Evolutionary conservation across 2,888 invertebrate species (phyloP), one percentile per base, ranked within the genome.

Genomic region (Drosophila glabriapex): DNA sequence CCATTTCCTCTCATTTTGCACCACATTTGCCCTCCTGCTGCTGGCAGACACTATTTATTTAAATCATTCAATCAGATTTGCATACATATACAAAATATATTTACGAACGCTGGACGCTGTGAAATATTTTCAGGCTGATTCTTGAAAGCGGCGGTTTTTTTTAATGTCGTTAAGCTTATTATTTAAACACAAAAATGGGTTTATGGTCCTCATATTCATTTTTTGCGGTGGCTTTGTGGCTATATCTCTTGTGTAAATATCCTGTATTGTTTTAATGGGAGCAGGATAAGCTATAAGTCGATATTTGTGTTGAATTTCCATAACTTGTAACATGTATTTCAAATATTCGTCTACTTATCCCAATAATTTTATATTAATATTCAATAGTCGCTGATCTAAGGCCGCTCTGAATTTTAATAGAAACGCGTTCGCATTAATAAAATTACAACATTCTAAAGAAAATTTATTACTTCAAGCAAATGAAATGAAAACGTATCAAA

Each of bases 51-150:
- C 61, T 68, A 68, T 88, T 85, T 79, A 68, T 85, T 85, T 76
- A 82, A 84, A 87, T 73, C 62, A 73, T 73, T 68, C 69, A 50
- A 65, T 69, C 41, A 63, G 75, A 80, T 76, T 75, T 66, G 52
- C 49, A 43, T 53, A 22, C 37, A 62, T 56, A 39, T 60, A 49
- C 41, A 49, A 64, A 33, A 56, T 68, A 73, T 59, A 49, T 41
- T 7, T 46, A 14, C 22, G n/a, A 41, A 25, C 29, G n/a, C 19
- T 25, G 50, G 19, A 22, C 28, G 39, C 19, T n/a, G 19, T 22
- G 2, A 33, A 50, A 37, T 58, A 56, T 61, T 29, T 55, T 66
- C 19, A 35, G 29, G 7, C 39, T 49, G 63, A 41, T 80, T 67
- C 71, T 80, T 75, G 16, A 63, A 76, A 58, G 49, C 49, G 50